Percentiles rank a stretch among this genome's conserved stretches.
phyloP scores from a whole-genome alignment of 2,888 invertebrate species.

The Heliconius erato region DNA sequence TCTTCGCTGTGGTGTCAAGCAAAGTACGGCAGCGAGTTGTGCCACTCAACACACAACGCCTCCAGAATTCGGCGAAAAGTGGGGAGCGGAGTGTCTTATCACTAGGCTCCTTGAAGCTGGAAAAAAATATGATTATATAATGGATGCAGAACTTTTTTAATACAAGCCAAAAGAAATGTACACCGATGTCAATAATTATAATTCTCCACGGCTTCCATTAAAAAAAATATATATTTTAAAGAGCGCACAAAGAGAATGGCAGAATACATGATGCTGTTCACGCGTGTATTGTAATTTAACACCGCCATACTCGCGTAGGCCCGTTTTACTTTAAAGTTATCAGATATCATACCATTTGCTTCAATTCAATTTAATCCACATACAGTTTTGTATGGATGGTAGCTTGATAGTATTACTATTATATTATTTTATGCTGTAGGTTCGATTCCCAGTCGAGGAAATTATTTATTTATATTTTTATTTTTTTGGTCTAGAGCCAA shows the following conservation, averaged over 20 bases:
- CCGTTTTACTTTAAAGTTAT: constrained; percentile 38
- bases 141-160: neutral
- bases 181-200: constrained; percentile 9
- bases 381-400: neutral
- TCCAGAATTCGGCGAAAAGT: too few relatives aligned
- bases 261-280: constrained; percentile 34
- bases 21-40: too few relatives aligned
- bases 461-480: too few relatives aligned
- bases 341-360: constrained; percentile 36
- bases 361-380: constrained; percentile 35
- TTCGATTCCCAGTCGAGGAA: too few relatives aligned
- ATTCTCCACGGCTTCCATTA: neutral
- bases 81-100: too few relatives aligned
- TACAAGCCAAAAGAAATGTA: neutral
- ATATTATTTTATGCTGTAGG: neutral
- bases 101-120: too few relatives aligned
- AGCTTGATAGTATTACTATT: neutral
- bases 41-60: too few relatives aligned
- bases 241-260: constrained; percentile 32
- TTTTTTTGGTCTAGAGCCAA: too few relatives aligned
- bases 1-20: too few relatives aligned
- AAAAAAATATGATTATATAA: too few relatives aligned
- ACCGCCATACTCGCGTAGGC: constrained; percentile 35
- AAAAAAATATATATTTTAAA: constrained; percentile 18
- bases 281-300: constrained; percentile 41